These are phyloP conservation scores for Phyllotreta striolata DNA, from an alignment of 2,888 invertebrate genomes.

Conservation along the genomic window DNA sequence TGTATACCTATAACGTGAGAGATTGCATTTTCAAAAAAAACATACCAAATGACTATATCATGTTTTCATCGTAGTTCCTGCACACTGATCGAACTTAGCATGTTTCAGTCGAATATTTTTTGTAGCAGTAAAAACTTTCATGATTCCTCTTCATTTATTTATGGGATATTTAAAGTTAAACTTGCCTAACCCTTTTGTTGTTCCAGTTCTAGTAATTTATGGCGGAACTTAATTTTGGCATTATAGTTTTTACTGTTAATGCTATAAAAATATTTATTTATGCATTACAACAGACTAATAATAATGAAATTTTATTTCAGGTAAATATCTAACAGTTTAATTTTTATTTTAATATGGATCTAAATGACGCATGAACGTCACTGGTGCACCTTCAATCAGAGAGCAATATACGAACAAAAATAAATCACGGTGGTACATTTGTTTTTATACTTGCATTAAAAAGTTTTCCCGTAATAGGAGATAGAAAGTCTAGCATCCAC, in stretches of 20 bases:
- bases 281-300: too few species aligned
- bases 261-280: conserved; percentile 1
- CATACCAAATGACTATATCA: conserved; percentile 12
- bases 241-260: neutral
- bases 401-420: conserved; percentile 43
- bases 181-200: neutral
- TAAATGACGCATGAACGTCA: neutral
- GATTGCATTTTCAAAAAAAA: conserved; percentile 10
- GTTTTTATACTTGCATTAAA: conserved; percentile 51
- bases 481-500: conserved; percentile 51
- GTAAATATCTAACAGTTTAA: too few species aligned
- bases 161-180: conserved; percentile 12
- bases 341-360: too few species aligned
- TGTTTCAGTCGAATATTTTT: conserved; percentile 12
- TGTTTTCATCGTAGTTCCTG: conserved; percentile 7
- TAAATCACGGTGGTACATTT: conserved; percentile 47
- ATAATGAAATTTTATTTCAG: too few species aligned
- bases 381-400: conserved; percentile 35
- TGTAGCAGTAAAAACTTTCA: conserved; percentile 13
- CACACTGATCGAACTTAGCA: conserved; percentile 10
- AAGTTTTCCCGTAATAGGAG: conserved; percentile 53
- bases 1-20: conserved; percentile 6
- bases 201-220: conserved; percentile 9
- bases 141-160: conserved; percentile 12
- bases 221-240: neutral